These are phyloP conservation scores for Athalia circularis DNA, from an alignment of 2,888 invertebrate species.

Conservation along the genomic window DNA sequence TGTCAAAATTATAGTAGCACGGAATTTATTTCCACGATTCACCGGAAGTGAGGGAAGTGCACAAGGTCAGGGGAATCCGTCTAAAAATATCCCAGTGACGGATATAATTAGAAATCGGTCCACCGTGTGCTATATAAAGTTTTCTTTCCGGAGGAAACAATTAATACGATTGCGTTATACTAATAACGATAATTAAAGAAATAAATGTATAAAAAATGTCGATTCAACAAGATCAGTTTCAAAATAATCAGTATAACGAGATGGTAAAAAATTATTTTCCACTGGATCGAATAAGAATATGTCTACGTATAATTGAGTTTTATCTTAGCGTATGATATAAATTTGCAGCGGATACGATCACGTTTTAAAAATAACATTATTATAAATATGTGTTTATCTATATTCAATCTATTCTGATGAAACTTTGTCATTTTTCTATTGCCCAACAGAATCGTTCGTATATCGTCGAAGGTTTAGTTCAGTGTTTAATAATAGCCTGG, in stretches of 20 bases:
- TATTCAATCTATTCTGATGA: constrained; percentile 24
- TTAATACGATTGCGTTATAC: neutral
- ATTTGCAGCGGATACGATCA: no score
- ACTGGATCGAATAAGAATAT: no score
- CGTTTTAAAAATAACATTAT: neutral
- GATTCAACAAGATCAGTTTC: no score
- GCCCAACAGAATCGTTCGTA: neutral
- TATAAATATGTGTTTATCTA: neutral
- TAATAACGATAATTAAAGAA: neutral
- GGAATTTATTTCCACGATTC: neutral
- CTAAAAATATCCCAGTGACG: neutral
- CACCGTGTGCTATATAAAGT: neutral
- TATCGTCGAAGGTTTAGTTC: constrained; percentile 21
- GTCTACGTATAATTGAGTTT: no score
- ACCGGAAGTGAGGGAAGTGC: constrained; percentile 9
- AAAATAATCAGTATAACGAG: neutral
- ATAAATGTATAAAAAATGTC: neutral
- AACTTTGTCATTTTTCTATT: constrained; percentile 36
- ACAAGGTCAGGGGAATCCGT: constrained; percentile 30
- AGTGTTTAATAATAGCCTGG: constrained; percentile 21
- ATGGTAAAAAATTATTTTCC: no score
- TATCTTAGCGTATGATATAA: no score
- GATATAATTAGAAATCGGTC: neutral
- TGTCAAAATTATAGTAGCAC: neutral
- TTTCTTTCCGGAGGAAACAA: neutral